phyloP scores from a whole-genome alignment of 2,113 vertebrate genomes.

The Cettia cetti region DNA sequence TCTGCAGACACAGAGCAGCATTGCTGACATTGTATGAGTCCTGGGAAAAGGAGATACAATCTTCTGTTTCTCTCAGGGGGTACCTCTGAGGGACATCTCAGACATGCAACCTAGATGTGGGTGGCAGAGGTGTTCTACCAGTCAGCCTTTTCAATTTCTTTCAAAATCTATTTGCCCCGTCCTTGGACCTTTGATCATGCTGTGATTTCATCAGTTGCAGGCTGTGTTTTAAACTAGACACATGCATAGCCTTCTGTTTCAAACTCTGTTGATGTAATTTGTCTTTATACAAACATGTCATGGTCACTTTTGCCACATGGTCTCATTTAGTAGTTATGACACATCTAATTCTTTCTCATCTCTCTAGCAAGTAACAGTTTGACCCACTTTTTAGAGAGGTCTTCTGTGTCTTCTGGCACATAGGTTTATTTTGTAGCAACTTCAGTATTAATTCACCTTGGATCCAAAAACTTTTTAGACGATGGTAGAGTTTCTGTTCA shows the following conservation, averaged over 20 bases:
- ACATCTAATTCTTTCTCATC: conserved; percentile 29
- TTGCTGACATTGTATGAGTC: neutral
- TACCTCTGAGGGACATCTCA: neutral
- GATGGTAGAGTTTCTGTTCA: neutral
- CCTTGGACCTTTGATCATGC: neutral
- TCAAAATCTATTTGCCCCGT: neutral
- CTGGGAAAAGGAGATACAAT: neutral
- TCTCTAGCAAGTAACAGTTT: neutral
- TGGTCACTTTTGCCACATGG: neutral
- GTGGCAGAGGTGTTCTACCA: neutral
- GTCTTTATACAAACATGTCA: conserved; percentile 25
- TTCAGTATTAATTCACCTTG: neutral
- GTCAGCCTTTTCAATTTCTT: neutral
- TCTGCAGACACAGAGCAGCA: neutral
- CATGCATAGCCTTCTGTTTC: neutral
- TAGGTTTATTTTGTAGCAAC: neutral
- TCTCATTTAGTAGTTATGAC: conserved; percentile 19
- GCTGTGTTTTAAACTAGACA: neutral
- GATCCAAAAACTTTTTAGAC: neutral
- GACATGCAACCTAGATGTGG: neutral
- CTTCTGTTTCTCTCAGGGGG: neutral
- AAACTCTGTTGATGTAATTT: neutral
- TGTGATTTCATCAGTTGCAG: neutral
- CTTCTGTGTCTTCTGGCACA: neutral
- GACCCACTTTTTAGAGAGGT: neutral